Conservation (phyloP, 1,140 invertebrate genomes). For the Gryon sp. region DNA sequence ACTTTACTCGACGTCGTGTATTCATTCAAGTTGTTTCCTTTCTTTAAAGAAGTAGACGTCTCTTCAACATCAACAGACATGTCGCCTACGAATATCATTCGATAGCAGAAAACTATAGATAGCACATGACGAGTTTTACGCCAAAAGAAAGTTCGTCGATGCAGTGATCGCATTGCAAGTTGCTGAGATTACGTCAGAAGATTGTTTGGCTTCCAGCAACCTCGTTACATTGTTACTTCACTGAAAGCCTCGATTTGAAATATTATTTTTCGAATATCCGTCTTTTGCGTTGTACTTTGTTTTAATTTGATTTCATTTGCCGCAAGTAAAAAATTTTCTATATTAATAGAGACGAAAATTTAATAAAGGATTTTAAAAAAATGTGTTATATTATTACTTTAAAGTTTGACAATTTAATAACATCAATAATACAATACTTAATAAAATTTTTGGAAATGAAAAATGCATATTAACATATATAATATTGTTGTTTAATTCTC, state of each 20-base stretch:
- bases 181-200: slow-evolving; percentile 64
- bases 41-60: slow-evolving; percentile 49
- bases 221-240: slow-evolving; percentile 67
- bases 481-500: too few species aligned
- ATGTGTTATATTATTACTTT: too few species aligned
- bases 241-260: slow-evolving; percentile 56
- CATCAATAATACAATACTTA: too few species aligned
- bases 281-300: slow-evolving; percentile 21
- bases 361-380: too few species aligned
- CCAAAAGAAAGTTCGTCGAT: slow-evolving; percentile 65
- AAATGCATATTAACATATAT: too few species aligned
- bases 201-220: slow-evolving; percentile 70
- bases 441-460: too few species aligned
- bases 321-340: too few species aligned
- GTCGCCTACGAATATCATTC: slow-evolving; percentile 45
- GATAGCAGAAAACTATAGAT: slow-evolving; percentile 52
- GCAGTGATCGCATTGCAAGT: slow-evolving; percentile 67
- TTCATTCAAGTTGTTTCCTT: slow-evolving; percentile 49
- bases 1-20: slow-evolving; percentile 28
- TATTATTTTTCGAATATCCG: slow-evolving; percentile 47
- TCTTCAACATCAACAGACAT: slow-evolving; percentile 46
- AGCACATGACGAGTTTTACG: slow-evolving; percentile 53
- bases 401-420: too few species aligned
- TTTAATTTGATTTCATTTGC: slow-evolving; percentile 16
- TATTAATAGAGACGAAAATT: too few species aligned